Percentiles rank a stretch among this genome's conserved stretches.
Conservation (phyloP, 2,797 vertebrate species). For the Sparidentex hasta region DNA sequence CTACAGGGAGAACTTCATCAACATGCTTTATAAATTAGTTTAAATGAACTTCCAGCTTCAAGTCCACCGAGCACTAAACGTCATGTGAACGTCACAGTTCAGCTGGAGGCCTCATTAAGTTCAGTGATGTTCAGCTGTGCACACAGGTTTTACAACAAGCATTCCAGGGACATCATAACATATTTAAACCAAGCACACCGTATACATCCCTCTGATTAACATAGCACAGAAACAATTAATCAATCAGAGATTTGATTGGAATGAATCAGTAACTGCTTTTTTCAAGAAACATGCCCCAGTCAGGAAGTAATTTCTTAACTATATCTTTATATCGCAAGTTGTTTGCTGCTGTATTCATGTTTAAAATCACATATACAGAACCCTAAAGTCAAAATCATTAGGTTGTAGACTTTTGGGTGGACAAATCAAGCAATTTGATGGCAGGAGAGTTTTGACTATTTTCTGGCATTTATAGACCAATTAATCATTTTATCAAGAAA, state of each 20-base stretch:
- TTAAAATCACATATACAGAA: no score
- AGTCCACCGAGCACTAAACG: conserved; percentile 24
- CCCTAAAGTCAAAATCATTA: background rate
- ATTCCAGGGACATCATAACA: background rate
- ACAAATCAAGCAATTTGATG: background rate
- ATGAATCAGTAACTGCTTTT: background rate
- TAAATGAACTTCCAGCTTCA: conserved; percentile 25
- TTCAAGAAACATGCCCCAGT: background rate
- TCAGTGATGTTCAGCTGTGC: conserved; percentile 15
- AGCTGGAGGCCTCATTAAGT: conserved; percentile 15
- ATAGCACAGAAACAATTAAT: background rate
- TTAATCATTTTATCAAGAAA: background rate
- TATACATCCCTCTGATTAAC: background rate
- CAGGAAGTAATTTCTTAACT: no score
- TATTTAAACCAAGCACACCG: background rate
- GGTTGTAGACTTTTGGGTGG: background rate
- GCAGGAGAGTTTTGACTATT: no score
- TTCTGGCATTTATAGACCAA: no score
- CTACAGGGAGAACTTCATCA: conserved; percentile 29
- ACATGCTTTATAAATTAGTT: conserved; percentile 37
- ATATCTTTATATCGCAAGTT: no score
- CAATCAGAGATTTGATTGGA: background rate
- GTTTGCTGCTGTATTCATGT: no score
- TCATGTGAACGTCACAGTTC: conserved; percentile 30
- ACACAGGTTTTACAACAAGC: conserved; percentile 15